A percentile compares a stretch with the other conserved stretches of the same genome.
These are phyloP conservation scores for Podiceps cristatus DNA, from an alignment of 2,113 vertebrate species.

Conservation along the genomic window DNA sequence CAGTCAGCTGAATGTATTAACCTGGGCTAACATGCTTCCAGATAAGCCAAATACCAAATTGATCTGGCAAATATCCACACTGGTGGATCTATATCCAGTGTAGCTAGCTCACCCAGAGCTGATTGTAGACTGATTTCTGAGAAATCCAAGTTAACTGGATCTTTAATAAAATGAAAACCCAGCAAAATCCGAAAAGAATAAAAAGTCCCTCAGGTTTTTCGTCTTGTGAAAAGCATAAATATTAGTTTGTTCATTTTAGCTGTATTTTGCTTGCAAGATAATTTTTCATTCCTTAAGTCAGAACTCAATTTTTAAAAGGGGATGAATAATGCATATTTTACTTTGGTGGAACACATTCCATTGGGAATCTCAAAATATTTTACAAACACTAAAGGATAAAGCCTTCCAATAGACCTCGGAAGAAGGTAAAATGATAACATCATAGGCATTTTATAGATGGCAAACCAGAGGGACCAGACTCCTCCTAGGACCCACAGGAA, in stretches of 20 bases:
- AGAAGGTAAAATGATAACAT: neutral
- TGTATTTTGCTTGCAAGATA: neutral
- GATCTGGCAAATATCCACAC: neutral
- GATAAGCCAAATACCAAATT: neutral
- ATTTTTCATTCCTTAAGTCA: neutral
- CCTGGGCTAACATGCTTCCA: neutral
- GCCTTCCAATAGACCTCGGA: neutral
- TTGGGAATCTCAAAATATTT: neutral
- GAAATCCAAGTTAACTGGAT: neutral
- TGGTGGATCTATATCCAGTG: neutral
- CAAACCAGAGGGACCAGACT: neutral
- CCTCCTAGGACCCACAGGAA: neutral
- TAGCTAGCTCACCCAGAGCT: neutral
- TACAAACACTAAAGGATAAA: neutral
- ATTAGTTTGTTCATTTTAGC: neutral
- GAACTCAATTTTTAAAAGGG: neutral
- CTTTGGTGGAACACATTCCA: neutral
- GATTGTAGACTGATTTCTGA: neutral
- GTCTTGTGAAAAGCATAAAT: neutral
- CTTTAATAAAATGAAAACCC: neutral
- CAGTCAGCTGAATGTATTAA: neutral
- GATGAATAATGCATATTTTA: conserved; percentile 16
- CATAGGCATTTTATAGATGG: neutral
- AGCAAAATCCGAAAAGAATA: neutral
- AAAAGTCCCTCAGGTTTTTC: neutral